Evolutionary conservation across 2,113 vertebrate species (phyloP).

Genomic region (Lota lota): DNA sequence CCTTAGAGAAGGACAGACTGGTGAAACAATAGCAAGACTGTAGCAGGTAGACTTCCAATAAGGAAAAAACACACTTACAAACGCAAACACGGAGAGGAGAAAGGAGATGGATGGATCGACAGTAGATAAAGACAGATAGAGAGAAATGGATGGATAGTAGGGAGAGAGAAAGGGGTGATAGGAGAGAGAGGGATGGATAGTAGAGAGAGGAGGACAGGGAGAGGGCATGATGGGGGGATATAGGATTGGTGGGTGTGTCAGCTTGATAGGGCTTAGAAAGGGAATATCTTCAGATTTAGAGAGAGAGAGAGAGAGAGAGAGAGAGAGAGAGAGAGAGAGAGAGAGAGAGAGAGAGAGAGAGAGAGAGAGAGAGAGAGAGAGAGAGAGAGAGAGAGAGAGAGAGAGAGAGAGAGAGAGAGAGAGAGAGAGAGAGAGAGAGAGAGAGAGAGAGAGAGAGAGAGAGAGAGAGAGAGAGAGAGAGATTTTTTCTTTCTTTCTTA

Average conservation of each 20-base stretch:
- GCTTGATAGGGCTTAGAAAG: background rate
- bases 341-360: too few relatives aligned
- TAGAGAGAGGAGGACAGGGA: conserved; percentile 1
- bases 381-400: too few relatives aligned
- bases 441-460: too few relatives aligned
- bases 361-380: background rate
- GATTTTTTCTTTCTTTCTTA: too few relatives aligned
- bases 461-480: conserved; percentile 36
- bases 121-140: conserved; percentile 40
- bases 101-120: conserved; percentile 17
- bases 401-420: too few relatives aligned
- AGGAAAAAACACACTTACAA: background rate
- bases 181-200: conserved; percentile 25
- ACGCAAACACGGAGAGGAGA: conserved; percentile 15
- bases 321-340: too few relatives aligned
- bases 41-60: too few relatives aligned
- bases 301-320: too few relatives aligned
- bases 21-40: conserved; percentile 31
- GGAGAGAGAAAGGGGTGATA: conserved; percentile 14
- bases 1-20: conserved; percentile 10
- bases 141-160: conserved; percentile 6
- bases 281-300: background rate
- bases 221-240: background rate
- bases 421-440: too few relatives aligned
- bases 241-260: background rate